Base-by-base conservation (phyloP, 2,113 vertebrate genomes). In the Calidris pugnax region DNA sequence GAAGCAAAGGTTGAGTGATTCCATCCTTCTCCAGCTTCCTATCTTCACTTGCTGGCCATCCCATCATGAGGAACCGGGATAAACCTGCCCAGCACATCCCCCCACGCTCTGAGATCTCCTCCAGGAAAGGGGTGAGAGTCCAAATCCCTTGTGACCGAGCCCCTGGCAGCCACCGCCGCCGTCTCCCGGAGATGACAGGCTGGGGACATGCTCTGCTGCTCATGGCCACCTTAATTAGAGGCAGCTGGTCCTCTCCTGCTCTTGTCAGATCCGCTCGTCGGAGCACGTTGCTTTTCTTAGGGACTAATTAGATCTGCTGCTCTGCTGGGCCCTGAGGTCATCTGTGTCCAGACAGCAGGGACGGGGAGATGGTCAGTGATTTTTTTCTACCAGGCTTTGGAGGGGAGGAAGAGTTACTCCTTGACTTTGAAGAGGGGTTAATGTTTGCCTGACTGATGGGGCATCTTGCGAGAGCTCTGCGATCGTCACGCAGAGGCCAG, bases 401-500 rank as follows among this genome's bases (percentile, higher is more conserved):
- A 8, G 14, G 6, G 8, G 37, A 9, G 16, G 7, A 47, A 47
- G 6, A 45, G 20, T 35, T 20, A 5, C 47, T 37, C 23, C 30
- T 32, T 62, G 27, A 21, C 37, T 62, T 35, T 51, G 12, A 20
- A 23, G 73, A 14, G 57, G 57, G 43, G n/a, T 32, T 35, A 45
- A 30, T 1, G 2, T 62, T 50, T 63, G 41, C 16, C 55, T 43
- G 50, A 3, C 53, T 14, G 57, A 4, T 35, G 4, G 6, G 10
- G 59, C 5, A 4, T n/a, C 39, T 67, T 43, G 30, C 1, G 2
- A 39, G 51, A 13, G 41, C 55, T 26, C 43, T 12, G 81, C 30
- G 13, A 7, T 15, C 0, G 0, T 45, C 9, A 5, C 16, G 0
- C 7, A 1, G 17, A 9, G 30, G 45, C 4, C 59, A 33, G 48